Conservation (phyloP, 2,888 invertebrate species). For the Microplitis deprimator region DNA sequence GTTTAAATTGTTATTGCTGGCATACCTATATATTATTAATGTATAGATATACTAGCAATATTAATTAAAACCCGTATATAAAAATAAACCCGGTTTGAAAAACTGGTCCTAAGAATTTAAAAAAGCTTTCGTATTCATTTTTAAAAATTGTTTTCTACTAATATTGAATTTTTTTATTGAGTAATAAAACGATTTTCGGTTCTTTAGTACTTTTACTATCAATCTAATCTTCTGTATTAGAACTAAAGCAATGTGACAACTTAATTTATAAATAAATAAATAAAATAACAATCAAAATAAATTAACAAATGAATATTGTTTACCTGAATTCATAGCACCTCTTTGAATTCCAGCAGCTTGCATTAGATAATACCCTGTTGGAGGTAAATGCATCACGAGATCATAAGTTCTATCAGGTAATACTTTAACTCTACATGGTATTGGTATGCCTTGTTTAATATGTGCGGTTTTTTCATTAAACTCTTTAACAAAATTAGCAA, state of each 20-base stretch:
- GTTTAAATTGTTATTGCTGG: too few relatives aligned
- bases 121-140: too few relatives aligned
- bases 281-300: background rate
- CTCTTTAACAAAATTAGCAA: constrained; percentile 96
- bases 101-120: too few relatives aligned
- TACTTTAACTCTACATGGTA: constrained; percentile 86
- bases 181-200: too few relatives aligned
- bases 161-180: too few relatives aligned
- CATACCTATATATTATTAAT: too few relatives aligned
- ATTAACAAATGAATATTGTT: constrained; percentile 16
- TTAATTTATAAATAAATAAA: background rate
- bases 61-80: too few relatives aligned
- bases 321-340: constrained; percentile 81
- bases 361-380: constrained; percentile 89
- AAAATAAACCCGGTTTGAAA: too few relatives aligned
- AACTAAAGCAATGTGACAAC: background rate
- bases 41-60: too few relatives aligned
- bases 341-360: constrained; percentile 94
- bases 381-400: constrained; percentile 87
- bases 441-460: constrained; percentile 89
- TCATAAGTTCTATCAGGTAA: constrained; percentile 90
- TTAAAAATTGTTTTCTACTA: too few relatives aligned
- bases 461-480: constrained; percentile 94
- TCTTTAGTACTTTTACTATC: too few relatives aligned
- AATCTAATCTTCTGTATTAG: too few relatives aligned